These are phyloP conservation scores for Pachyrhynchus sulphureomaculatus DNA, from an alignment of 1,140 invertebrate genomes.

Conservation along the genomic window DNA sequence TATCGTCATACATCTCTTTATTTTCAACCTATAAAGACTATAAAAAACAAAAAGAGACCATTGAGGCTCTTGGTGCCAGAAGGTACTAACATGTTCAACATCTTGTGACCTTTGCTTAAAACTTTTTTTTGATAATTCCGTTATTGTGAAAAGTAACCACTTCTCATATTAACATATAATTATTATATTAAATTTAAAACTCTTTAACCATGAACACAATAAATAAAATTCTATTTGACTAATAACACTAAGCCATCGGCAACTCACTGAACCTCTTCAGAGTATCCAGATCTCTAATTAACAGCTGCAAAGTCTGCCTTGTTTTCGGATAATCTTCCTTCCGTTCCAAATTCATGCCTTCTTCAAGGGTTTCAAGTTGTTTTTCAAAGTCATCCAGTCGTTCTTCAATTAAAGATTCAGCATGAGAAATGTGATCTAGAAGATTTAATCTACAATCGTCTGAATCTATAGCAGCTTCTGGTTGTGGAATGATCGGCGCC, in stretches of 20 bases:
- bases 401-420: slow-evolving; percentile 70
- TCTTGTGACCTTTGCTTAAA: too few species aligned
- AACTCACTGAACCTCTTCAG: slow-evolving; percentile 55
- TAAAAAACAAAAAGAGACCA: too few species aligned
- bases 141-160: too few species aligned
- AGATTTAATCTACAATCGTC: slow-evolving; percentile 75
- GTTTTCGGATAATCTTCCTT: slow-evolving; percentile 52
- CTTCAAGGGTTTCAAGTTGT: slow-evolving; percentile 65
- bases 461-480: slow-evolving; percentile 78
- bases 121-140: too few species aligned
- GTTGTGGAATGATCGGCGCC: slow-evolving; percentile 63
- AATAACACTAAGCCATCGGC: slow-evolving; percentile 36
- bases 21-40: too few species aligned
- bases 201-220: too few species aligned
- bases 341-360: slow-evolving; percentile 46
- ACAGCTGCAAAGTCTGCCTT: slow-evolving; percentile 60
- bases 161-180: too few species aligned
- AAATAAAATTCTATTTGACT: too few species aligned
- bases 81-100: too few species aligned
- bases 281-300: slow-evolving; percentile 57
- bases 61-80: too few species aligned
- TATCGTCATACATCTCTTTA: too few species aligned
- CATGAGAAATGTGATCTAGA: slow-evolving; percentile 74
- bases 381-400: slow-evolving; percentile 74
- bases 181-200: too few species aligned